phyloP scores from a whole-genome alignment of 2,113 vertebrate species.

The Bothrops jararaca region DNA sequence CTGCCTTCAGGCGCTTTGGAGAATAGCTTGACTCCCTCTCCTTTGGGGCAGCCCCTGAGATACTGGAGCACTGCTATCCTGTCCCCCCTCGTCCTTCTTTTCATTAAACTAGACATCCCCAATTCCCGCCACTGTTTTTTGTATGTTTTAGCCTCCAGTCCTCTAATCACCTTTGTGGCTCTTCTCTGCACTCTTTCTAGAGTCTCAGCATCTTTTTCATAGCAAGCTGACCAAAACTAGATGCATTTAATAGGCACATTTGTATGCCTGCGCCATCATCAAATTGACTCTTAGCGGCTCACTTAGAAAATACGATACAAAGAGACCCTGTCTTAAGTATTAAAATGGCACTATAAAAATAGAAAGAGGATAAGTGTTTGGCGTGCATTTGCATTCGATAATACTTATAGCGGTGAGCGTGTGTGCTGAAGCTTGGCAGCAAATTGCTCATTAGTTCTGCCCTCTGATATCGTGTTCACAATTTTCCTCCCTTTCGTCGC shows the following conservation, averaged over 20 bases:
- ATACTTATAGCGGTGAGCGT: background rate
- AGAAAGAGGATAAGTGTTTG: background rate
- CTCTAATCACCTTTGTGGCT: too few species aligned
- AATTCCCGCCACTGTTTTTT: too few species aligned
- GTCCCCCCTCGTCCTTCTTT: too few species aligned
- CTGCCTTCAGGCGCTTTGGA: too few species aligned
- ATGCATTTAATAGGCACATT: background rate
- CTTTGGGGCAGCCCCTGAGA: too few species aligned
- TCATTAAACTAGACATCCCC: too few species aligned
- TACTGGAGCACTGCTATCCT: too few species aligned
- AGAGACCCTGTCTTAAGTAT: background rate
- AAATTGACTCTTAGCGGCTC: background rate
- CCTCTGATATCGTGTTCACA: background rate
- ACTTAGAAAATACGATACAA: background rate
- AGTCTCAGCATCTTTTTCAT: too few species aligned
- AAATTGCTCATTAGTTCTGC: background rate
- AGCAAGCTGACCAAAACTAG: too few species aligned
- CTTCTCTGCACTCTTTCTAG: too few species aligned
- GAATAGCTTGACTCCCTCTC: too few species aligned
- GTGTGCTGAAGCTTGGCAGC: background rate
- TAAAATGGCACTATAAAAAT: background rate
- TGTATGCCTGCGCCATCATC: background rate
- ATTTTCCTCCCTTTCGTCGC: background rate
- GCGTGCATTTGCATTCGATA: background rate
- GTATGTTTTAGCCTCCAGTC: too few species aligned